These are phyloP conservation scores for Molorchus minor DNA, from an alignment of 2,888 invertebrate species.

Conservation along the genomic window DNA sequence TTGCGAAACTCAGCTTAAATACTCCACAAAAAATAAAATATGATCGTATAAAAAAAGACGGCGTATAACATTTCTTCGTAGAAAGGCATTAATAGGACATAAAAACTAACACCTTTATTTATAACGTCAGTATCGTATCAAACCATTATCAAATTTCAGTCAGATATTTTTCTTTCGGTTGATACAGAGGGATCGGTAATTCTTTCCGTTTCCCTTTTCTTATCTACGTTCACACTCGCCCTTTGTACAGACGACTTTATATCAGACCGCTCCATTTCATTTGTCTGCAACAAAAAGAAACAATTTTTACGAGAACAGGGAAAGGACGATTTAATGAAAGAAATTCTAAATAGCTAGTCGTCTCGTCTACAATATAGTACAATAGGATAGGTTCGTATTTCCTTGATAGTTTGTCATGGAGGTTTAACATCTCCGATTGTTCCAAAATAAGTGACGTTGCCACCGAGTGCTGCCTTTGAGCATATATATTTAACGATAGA, in stretches of 20 bases:
- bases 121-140: constrained; percentile 23
- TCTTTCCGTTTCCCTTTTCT: constrained; percentile 31
- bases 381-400: too few species aligned
- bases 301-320: constrained; percentile 34
- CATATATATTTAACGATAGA: too few species aligned
- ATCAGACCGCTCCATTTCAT: constrained; percentile 38
- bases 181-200: constrained; percentile 22
- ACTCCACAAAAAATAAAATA: too few species aligned
- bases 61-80: constrained; percentile 6
- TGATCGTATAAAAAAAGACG: too few species aligned
- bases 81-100: constrained; percentile 4
- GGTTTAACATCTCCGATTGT: too few species aligned
- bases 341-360: not conserved
- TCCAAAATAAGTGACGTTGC: too few species aligned
- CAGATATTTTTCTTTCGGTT: constrained; percentile 10
- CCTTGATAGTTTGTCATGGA: too few species aligned
- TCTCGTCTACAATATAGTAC: too few species aligned
- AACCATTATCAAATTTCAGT: constrained; percentile 27
- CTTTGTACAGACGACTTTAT: constrained; percentile 25
- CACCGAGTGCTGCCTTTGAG: too few species aligned
- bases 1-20: not conserved
- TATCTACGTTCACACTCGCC: constrained; percentile 38
- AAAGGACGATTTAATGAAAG: not conserved
- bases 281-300: constrained; percentile 45
- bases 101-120: constrained; percentile 21